Percentiles rank a stretch among this genome's conserved stretches.
Conservation (phyloP, 2,888 invertebrate species). For the Caenorhabditis sulstoni region DNA sequence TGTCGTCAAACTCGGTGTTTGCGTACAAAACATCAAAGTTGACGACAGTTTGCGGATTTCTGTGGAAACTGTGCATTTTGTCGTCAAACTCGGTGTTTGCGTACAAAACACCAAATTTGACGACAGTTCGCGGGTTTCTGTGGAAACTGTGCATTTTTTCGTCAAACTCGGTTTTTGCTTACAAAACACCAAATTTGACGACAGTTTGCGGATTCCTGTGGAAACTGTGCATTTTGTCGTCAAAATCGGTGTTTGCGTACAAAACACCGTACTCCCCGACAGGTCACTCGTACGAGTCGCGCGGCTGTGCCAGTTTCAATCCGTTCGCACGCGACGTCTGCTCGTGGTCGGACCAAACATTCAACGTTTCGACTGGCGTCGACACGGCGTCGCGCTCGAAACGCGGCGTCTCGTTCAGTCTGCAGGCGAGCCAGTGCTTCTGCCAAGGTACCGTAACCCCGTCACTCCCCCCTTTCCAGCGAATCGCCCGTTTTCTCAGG, state of each 20-base stretch:
- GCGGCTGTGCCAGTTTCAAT: constrained; percentile 55
- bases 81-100: neutral
- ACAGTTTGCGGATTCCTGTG: too few relatives aligned
- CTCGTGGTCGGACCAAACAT: constrained; percentile 53
- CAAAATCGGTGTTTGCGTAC: too few relatives aligned
- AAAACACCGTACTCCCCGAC: too few relatives aligned
- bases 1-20: neutral
- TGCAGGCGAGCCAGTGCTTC: constrained; percentile 48
- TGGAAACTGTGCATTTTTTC: too few relatives aligned
- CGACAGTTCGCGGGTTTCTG: too few relatives aligned
- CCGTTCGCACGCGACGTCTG: constrained; percentile 56
- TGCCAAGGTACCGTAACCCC: constrained; percentile 36
- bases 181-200: too few relatives aligned
- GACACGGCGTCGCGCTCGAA: constrained; percentile 22
- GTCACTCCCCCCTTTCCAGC: neutral
- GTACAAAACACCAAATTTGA: too few relatives aligned
- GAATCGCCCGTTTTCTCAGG: constrained; percentile 35
- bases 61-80: neutral
- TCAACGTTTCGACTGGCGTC: constrained; percentile 42
- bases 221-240: neutral
- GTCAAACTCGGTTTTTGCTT: too few relatives aligned
- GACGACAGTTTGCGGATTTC: too few relatives aligned
- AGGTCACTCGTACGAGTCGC: constrained; percentile 32
- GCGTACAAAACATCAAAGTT: too few relatives aligned
- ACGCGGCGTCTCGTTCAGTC: constrained; percentile 23